Base-by-base conservation (phyloP, 2,888 invertebrate species). In the Drosophila nigritarsus region DNA sequence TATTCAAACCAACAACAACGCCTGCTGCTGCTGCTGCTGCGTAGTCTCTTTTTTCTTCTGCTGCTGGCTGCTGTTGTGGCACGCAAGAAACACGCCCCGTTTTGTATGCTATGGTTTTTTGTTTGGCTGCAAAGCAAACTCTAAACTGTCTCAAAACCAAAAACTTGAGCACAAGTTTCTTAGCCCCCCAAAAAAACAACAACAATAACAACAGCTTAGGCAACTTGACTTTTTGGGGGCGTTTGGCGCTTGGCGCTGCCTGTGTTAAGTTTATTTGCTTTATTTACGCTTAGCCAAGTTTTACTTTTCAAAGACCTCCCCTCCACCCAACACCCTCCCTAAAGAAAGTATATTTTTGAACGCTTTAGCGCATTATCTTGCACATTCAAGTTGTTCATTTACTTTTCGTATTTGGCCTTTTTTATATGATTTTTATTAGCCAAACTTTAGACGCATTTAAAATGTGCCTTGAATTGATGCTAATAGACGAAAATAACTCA, bases 271-370 rank as follows among this genome's bases (percentile, higher is more conserved):
- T 85, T 85, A 85, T 85, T 87, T 85, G 84, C 87, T 81, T 86
- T 86, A 87, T 86, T 86, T 88, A 87, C 85, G 88, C 88, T 85
- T 78, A 87, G 88, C 74, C 85, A 86, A 83, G 79, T 79, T 80
- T 73, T 67, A 68, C 72, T 74, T 78, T 74, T 61, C 42, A 65
- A 40, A 50, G 40, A 34, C 13, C 24, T 13, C 61, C 49, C 20
- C 30, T 15, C 40, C n/a, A 27, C 24, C 30, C 24, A 40, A 18
- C 15, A 13, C 8, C 15, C 13, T 3, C 5, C 15, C 18, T 1
- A 24, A 24, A 15, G 3, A 58, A 55, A 80, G 87, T 83, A 69
- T 73, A 85, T 85, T 82, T 85, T 87, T 77, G 87, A 83, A 78
- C 81, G 85, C 79, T 87, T 87, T 85, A 80, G 73, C 80, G 67